A percentile compares a stretch with the other conserved stretches of the same genome.
phyloP scores from a whole-genome alignment of 2,113 vertebrate genomes.

The Catharus minimus region DNA sequence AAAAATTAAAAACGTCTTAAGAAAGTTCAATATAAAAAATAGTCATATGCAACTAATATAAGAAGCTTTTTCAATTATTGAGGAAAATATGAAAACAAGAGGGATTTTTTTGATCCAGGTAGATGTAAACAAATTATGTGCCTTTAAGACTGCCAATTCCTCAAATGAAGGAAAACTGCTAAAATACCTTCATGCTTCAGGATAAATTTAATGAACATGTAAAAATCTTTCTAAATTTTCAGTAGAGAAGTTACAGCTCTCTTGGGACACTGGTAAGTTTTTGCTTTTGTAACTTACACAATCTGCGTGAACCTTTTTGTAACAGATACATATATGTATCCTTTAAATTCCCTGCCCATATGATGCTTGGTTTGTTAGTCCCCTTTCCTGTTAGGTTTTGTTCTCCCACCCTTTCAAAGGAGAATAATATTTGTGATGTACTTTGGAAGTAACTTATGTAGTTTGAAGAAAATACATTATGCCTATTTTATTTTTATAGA shows the following conservation, averaged over 20 bases:
- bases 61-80: not conserved
- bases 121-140: not conserved
- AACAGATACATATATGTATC: not conserved
- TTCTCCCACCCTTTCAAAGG: not conserved
- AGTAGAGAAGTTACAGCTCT: slow-evolving; percentile 12
- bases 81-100: not conserved
- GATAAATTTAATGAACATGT: not conserved
- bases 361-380: not conserved
- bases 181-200: not conserved
- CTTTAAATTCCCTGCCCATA: not conserved
- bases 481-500: not conserved
- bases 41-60: not conserved
- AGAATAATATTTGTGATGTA: not conserved
- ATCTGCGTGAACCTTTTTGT: not conserved
- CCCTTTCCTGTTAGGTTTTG: not conserved
- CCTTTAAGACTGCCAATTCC: not conserved
- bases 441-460: not conserved
- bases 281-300: not conserved
- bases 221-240: not conserved
- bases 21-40: not conserved
- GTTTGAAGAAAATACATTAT: not conserved
- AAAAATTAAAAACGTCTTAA: not conserved
- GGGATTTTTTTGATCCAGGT: not conserved
- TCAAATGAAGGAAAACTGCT: not conserved
- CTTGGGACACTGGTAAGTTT: not conserved